Percentiles rank a stretch among this genome's conserved stretches.
These are phyloP conservation scores for Nycteola revayana DNA, from an alignment of 2,888 invertebrate genomes.

Conservation along the genomic window DNA sequence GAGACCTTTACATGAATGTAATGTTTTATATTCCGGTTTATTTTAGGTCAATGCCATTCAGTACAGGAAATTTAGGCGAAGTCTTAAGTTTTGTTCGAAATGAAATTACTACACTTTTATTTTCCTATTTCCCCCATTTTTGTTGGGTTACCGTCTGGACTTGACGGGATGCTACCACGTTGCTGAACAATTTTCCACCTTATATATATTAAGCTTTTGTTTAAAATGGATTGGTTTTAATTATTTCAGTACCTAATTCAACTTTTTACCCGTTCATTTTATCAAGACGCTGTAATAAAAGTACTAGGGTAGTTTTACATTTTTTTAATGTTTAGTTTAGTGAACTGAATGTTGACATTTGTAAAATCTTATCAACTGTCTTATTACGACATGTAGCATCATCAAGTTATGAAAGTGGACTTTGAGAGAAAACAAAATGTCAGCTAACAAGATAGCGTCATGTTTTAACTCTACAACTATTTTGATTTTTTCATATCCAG, in stretches of 20 bases:
- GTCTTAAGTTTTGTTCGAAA: conserved; percentile 7
- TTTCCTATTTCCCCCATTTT: conserved; percentile 5
- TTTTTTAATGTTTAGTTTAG: conserved; percentile 13
- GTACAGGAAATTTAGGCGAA: too few relatives aligned
- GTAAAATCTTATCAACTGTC: too few relatives aligned
- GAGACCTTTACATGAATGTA: too few relatives aligned
- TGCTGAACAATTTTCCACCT: background rate
- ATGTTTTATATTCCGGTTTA: too few relatives aligned
- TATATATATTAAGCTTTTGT: background rate
- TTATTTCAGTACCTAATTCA: conserved; percentile 11
- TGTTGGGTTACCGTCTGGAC: conserved; percentile 28
- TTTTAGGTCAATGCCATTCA: too few relatives aligned
- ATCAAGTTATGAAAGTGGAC: too few relatives aligned
- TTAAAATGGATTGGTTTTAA: background rate
- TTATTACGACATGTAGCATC: too few relatives aligned
- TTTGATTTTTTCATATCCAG: too few relatives aligned
- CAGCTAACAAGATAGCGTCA: too few relatives aligned
- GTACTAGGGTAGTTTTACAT: conserved; percentile 19
- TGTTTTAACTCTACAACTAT: too few relatives aligned
- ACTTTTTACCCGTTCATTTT: conserved; percentile 32
- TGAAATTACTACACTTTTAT: conserved; percentile 15
- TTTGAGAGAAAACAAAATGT: too few relatives aligned
- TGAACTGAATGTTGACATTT: conserved; percentile 9
- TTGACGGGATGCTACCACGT: conserved; percentile 24
- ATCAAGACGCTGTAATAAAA: conserved; percentile 27